phyloP scores from a whole-genome alignment of 2,113 vertebrate species.

The Campylorhamphus procurvoides region DNA sequence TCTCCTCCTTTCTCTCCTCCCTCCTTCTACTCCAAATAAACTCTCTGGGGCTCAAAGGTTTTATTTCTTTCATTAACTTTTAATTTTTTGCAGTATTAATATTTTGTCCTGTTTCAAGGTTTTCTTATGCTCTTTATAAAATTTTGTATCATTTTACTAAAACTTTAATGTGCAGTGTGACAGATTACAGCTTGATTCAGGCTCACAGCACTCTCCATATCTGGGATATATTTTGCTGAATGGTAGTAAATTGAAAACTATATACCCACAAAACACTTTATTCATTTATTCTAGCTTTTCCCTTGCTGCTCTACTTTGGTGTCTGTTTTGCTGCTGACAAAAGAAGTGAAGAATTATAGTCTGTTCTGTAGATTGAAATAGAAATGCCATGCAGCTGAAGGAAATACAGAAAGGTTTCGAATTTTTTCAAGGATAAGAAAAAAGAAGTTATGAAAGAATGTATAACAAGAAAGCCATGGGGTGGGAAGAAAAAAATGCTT shows the following conservation, averaged over 20 bases:
- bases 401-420: background rate
- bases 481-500: background rate
- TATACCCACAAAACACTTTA: background rate
- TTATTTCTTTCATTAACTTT: background rate
- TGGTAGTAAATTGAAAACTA: background rate
- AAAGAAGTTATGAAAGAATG: background rate
- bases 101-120: background rate
- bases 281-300: background rate
- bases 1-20: background rate
- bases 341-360: background rate
- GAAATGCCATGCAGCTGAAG: background rate
- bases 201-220: background rate
- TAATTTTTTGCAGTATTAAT: background rate
- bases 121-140: background rate
- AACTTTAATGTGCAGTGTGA: background rate
- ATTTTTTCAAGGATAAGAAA: background rate
- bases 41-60: background rate
- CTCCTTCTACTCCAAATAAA: background rate
- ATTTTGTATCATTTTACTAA: background rate
- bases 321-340: background rate
- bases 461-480: background rate
- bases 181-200: background rate
- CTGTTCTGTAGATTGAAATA: background rate
- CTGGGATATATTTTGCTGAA: background rate
- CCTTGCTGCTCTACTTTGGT: background rate